These are phyloP conservation scores for Rachycentron canadum DNA, from an alignment of 2,797 vertebrate genomes.

Conservation along the genomic window DNA sequence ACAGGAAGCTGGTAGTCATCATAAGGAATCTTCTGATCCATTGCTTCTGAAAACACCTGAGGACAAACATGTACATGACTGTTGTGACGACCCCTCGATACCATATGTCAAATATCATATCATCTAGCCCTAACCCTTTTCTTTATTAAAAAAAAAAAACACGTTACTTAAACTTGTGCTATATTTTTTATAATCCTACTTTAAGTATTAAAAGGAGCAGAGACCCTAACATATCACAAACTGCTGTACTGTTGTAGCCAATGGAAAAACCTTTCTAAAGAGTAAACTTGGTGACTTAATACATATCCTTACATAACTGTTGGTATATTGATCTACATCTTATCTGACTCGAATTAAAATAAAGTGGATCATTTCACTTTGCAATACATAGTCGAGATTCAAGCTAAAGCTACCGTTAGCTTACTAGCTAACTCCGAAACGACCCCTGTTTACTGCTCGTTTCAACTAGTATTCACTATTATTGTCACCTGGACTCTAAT, in stretches of 20 bases:
- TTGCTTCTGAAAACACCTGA: slow-evolving; percentile 53
- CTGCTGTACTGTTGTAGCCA: neutral
- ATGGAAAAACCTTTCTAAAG: neutral
- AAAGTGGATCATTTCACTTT: neutral
- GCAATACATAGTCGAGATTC: neutral
- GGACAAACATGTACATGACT: neutral
- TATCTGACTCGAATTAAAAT: neutral
- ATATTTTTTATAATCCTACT: neutral
- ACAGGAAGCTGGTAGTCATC: slow-evolving; percentile 94
- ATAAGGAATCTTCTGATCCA: slow-evolving; percentile 92
- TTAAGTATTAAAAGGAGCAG: neutral
- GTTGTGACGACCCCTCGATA: no score
- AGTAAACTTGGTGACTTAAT: neutral
- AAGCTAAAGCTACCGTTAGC: slow-evolving; percentile 42
- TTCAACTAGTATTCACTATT: accelerated
- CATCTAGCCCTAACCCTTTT: no score
- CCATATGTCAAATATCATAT: no score
- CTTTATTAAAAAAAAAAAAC: no score
- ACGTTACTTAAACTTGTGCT: neutral
- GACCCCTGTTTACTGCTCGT: neutral
- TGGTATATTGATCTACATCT: neutral
- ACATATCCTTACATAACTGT: neutral
- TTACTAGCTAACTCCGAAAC: slow-evolving; percentile 8
- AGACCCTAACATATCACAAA: neutral
- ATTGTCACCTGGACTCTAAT: neutral